phyloP scores from a whole-genome alignment of 2,888 invertebrate genomes.

The Pardosa pseudoannulata region DNA sequence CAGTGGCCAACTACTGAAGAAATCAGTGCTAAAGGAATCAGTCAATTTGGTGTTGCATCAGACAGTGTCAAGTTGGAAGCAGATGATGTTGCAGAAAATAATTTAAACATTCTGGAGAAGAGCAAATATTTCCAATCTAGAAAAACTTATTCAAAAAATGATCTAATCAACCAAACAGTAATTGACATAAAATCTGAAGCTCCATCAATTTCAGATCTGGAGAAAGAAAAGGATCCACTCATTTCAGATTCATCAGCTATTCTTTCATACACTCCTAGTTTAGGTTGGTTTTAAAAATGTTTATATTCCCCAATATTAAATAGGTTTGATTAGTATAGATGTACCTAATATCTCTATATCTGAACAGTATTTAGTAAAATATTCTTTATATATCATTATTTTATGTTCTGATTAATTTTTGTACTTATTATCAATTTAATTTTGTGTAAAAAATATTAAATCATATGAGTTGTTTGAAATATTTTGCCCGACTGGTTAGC shows the following conservation, averaged over 20 bases:
- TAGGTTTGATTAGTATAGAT: too few species aligned
- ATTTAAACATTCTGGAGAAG: constrained; percentile 13
- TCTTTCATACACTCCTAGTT: constrained; percentile 16
- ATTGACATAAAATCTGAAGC: constrained; percentile 29
- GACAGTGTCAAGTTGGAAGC: constrained; percentile 23
- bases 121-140: neutral
- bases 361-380: too few species aligned
- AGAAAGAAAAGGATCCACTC: constrained; percentile 1
- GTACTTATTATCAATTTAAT: too few species aligned
- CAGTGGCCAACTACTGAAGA: constrained; percentile 51
- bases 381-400: too few species aligned
- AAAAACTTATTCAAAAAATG: constrained; percentile 26
- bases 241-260: neutral
- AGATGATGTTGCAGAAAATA: neutral
- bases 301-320: too few species aligned
- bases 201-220: neutral
- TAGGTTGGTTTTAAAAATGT: constrained; percentile 18
- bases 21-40: constrained; percentile 35
- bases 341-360: too few species aligned
- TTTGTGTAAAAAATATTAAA: too few species aligned
- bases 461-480: too few species aligned
- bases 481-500: too few species aligned
- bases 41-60: constrained; percentile 6
- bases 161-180: neutral
- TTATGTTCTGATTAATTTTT: too few species aligned